A percentile compares a stretch with the other conserved stretches of the same genome.
Conservation (phyloP, 1,140 invertebrate species). For the Protaetia brevitarsis region DNA sequence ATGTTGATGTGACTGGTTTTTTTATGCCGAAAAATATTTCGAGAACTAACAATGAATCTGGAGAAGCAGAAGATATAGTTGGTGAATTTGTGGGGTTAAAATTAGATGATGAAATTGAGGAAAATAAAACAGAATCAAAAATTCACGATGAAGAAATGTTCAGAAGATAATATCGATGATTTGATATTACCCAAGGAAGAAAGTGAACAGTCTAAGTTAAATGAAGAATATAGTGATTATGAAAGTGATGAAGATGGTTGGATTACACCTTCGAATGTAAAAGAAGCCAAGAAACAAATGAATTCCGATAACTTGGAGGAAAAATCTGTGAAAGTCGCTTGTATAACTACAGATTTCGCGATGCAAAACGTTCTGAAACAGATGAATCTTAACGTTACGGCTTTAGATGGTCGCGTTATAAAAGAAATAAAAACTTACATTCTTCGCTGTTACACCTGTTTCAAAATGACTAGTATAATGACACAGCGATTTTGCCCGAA, state of each 20-base stretch:
- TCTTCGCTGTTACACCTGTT: constrained; percentile 89
- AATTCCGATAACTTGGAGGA: constrained; percentile 53
- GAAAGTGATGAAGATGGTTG: constrained; percentile 70
- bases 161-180: neutral
- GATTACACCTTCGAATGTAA: constrained; percentile 88
- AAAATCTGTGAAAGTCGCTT: constrained; percentile 74
- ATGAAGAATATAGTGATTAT: too few relatives aligned
- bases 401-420: constrained; percentile 85
- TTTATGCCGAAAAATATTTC: constrained; percentile 49
- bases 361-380: constrained; percentile 97
- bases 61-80: constrained; percentile 32
- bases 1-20: constrained; percentile 54
- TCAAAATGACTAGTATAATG: constrained; percentile 87
- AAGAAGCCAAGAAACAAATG: constrained; percentile 63
- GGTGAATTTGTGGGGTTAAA: constrained; percentile 36
- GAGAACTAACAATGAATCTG: constrained; percentile 28
- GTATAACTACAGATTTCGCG: constrained; percentile 94
- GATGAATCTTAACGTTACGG: constrained; percentile 86
- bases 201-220: constrained; percentile 38
- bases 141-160: neutral
- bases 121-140: neutral
- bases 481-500: constrained; percentile 90
- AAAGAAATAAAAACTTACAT: constrained; percentile 87
- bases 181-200: constrained; percentile 32
- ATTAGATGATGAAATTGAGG: neutral